Percentiles rank a stretch among this genome's conserved stretches.
Evolutionary conservation across 2,888 invertebrate genomes (phyloP).

Genomic region (Adela reaumurella): DNA sequence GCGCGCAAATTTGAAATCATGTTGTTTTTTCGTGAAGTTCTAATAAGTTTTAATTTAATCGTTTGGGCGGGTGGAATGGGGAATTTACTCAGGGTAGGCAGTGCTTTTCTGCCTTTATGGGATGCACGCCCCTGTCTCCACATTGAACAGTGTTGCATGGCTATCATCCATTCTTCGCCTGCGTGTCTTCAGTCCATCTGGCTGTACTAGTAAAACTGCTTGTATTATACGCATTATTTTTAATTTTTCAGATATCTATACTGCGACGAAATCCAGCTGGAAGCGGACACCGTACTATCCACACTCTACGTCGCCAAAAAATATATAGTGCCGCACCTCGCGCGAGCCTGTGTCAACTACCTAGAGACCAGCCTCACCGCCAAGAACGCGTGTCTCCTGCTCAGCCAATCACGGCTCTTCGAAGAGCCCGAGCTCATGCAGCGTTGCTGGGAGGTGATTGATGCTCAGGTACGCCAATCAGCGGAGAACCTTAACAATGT

Average conservation of each 20-base stretch:
- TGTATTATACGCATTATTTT: too few species aligned
- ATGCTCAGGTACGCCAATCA: slow-evolving; percentile 80
- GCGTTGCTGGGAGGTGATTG: slow-evolving; percentile 96
- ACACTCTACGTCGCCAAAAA: slow-evolving; percentile 96
- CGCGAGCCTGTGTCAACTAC: slow-evolving; percentile 90
- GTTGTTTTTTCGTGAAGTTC: too few species aligned
- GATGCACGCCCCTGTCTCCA: too few species aligned
- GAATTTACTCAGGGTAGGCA: too few species aligned
- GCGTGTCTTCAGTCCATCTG: background rate
- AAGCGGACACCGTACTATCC: slow-evolving; percentile 91
- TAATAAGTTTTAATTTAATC: too few species aligned
- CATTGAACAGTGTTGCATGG: too few species aligned
- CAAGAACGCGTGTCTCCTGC: slow-evolving; percentile 91
- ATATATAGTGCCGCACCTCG: slow-evolving; percentile 93
- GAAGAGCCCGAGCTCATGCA: slow-evolving; percentile 97
- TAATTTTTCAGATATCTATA: slow-evolving; percentile 80
- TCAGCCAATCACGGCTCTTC: slow-evolving; percentile 92
- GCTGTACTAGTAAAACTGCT: too few species aligned
- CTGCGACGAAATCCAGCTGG: slow-evolving; percentile 93
- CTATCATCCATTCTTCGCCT: background rate
- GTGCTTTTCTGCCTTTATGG: too few species aligned
- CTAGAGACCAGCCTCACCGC: slow-evolving; percentile 94
- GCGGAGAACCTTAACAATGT: slow-evolving; percentile 50
- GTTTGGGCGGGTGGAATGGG: too few species aligned
- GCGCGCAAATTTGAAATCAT: too few species aligned